A percentile compares a stretch with the other conserved stretches of the same genome.
Conservation (phyloP, 1,140 invertebrate genomes). For the Meteorus sp. region DNA sequence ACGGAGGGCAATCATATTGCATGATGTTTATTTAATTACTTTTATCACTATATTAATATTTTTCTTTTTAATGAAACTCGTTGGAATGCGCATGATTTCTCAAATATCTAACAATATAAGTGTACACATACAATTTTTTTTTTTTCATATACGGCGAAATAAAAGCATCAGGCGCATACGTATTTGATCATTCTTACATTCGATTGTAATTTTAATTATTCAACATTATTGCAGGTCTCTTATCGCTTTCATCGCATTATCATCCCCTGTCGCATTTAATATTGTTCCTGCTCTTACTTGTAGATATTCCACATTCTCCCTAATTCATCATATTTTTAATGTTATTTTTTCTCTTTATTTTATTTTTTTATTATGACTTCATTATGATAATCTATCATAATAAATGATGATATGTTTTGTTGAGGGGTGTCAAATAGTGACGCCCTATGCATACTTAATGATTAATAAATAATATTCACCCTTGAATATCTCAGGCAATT, state of each 20-base stretch:
- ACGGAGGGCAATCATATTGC: slow-evolving; percentile 27
- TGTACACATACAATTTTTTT: too few relatives aligned
- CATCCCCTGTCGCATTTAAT: too few relatives aligned
- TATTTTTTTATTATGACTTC: neutral
- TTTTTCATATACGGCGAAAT: too few relatives aligned
- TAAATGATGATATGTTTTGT: slow-evolving; percentile 15
- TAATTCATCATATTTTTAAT: too few relatives aligned
- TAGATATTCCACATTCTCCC: too few relatives aligned
- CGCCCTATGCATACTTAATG: neutral
- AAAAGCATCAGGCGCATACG: too few relatives aligned
- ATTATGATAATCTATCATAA: slow-evolving; percentile 3
- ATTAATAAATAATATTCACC: slow-evolving; percentile 16
- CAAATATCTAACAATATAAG: too few relatives aligned
- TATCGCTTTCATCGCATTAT: too few relatives aligned
- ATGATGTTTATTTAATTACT: slow-evolving; percentile 12
- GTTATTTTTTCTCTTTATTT: neutral
- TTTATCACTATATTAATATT: slow-evolving; percentile 7
- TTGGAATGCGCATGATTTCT: neutral
- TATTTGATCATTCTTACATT: too few relatives aligned
- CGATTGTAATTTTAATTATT: too few relatives aligned
- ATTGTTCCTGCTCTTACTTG: too few relatives aligned
- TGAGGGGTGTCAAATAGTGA: neutral
- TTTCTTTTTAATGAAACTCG: slow-evolving; percentile 3
- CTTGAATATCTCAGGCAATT: slow-evolving; percentile 38
- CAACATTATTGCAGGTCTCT: too few relatives aligned